phyloP scores from a whole-genome alignment of 2,888 invertebrate genomes.

The Dichetophora obliterata region DNA sequence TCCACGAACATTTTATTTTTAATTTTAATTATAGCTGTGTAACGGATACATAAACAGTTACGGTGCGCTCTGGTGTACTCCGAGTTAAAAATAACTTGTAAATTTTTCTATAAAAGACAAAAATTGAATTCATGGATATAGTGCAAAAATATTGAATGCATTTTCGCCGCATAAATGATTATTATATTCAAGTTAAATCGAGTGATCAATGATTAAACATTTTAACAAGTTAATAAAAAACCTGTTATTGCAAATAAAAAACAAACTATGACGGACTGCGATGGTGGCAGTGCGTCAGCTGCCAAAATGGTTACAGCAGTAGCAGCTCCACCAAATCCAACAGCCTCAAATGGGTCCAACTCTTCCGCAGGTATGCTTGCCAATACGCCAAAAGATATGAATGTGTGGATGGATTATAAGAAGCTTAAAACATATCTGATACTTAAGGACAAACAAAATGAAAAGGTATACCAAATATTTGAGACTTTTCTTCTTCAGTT shows the following conservation, averaged over 20 bases:
- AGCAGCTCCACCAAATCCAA: slow-evolving; percentile 10
- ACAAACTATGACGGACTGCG: slow-evolving; percentile 54
- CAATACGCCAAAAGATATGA: slow-evolving; percentile 48
- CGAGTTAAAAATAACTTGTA: background rate
- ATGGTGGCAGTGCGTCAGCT: slow-evolving; percentile 46
- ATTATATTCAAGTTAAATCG: too few species aligned
- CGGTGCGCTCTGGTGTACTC: background rate
- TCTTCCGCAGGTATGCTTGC: background rate
- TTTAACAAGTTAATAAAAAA: background rate
- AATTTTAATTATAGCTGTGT: background rate
- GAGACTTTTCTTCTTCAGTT: background rate
- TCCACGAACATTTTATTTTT: background rate
- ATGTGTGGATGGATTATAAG: slow-evolving; percentile 67
- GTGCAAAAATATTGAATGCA: slow-evolving; percentile 14
- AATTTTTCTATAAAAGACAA: background rate
- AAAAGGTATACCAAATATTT: slow-evolving; percentile 57
- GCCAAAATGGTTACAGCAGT: slow-evolving; percentile 20
- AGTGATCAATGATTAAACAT: too few species aligned
- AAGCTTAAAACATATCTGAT: slow-evolving; percentile 67
- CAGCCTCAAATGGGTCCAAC: background rate
- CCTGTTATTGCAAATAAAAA: background rate
- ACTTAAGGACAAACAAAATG: slow-evolving; percentile 64
- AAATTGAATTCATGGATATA: background rate
- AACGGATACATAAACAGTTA: background rate
- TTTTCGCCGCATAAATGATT: too few species aligned